Conservation (phyloP, 2,113 vertebrate genomes). For the Albula glossodonta region DNA sequence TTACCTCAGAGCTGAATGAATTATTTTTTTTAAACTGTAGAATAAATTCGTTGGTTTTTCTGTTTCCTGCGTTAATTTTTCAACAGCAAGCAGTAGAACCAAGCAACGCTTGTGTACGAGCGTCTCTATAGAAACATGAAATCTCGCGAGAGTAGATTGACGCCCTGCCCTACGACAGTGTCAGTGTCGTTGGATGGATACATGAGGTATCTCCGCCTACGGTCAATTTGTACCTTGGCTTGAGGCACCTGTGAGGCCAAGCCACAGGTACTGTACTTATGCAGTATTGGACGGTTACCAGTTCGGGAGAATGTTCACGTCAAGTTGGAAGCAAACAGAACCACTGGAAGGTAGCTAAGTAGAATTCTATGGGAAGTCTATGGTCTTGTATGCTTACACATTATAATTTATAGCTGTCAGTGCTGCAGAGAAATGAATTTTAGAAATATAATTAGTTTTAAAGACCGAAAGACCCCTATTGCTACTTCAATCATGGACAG, state of each 20-base stretch:
- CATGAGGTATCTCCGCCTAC: too few relatives aligned
- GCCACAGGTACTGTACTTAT: too few relatives aligned
- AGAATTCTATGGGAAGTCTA: too few relatives aligned
- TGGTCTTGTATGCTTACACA: neutral
- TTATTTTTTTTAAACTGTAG: neutral
- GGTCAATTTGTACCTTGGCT: too few relatives aligned
- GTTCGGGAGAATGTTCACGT: too few relatives aligned
- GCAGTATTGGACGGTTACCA: too few relatives aligned
- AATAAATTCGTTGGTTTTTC: neutral
- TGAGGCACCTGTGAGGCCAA: too few relatives aligned
- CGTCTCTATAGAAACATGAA: conserved; percentile 36
- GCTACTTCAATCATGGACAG: conserved; percentile 53
- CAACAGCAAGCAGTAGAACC: neutral
- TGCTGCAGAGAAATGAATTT: conserved; percentile 11
- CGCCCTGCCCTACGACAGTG: neutral
- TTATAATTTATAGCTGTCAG: neutral
- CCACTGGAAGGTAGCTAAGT: too few relatives aligned
- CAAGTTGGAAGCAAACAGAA: too few relatives aligned
- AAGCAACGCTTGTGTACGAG: conserved; percentile 7
- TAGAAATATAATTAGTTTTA: conserved; percentile 40
- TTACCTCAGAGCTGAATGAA: neutral
- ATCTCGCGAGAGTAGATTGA: conserved; percentile 25
- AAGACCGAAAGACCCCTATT: conserved; percentile 47
- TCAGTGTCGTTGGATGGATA: too few relatives aligned
- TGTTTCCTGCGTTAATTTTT: neutral